A percentile compares a stretch with the other conserved stretches of the same genome.
Conservation (phyloP, 2,888 invertebrate species). For the Stenodema calcarata region DNA sequence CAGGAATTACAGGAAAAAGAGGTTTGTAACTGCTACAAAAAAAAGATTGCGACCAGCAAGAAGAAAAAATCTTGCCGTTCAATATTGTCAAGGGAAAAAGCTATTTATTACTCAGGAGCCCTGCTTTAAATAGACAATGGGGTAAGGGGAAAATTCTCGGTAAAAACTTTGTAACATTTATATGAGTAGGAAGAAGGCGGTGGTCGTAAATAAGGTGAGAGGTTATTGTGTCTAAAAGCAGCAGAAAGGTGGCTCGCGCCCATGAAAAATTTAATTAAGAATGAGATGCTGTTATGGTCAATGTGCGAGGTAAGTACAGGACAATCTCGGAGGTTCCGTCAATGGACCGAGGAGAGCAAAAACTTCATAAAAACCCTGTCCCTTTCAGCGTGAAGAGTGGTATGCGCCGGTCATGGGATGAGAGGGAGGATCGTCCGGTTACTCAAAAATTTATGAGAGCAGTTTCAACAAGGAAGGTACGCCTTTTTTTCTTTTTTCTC, state of each 20-base stretch:
- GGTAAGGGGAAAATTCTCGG: neutral
- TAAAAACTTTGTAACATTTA: slow-evolving; percentile 27
- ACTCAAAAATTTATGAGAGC: neutral
- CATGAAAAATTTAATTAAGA: slow-evolving; percentile 47
- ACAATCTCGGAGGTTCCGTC: slow-evolving; percentile 3
- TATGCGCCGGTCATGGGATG: neutral
- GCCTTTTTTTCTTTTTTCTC: neutral
- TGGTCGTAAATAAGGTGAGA: slow-evolving; percentile 36
- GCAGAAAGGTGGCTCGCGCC: neutral
- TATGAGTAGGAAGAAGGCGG: neutral
- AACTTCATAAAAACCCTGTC: slow-evolving; percentile 9
- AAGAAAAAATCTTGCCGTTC: neutral
- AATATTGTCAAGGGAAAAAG: slow-evolving; percentile 20
- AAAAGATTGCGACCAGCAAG: neutral
- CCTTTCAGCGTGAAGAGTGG: neutral
- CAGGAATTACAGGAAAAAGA: neutral
- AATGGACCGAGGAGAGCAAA: neutral
- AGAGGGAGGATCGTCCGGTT: neutral
- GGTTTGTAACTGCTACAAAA: neutral
- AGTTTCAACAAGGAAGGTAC: neutral
- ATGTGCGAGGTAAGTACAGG: slow-evolving; percentile 15
- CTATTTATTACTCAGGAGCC: slow-evolving; percentile 14
- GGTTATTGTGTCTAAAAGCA: slow-evolving; percentile 15
- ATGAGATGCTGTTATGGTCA: slow-evolving; percentile 42
- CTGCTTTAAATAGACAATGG: slow-evolving; percentile 12